phyloP scores from a whole-genome alignment of 1,140 invertebrate genomes.

The Bilobella aurantiaca region DNA sequence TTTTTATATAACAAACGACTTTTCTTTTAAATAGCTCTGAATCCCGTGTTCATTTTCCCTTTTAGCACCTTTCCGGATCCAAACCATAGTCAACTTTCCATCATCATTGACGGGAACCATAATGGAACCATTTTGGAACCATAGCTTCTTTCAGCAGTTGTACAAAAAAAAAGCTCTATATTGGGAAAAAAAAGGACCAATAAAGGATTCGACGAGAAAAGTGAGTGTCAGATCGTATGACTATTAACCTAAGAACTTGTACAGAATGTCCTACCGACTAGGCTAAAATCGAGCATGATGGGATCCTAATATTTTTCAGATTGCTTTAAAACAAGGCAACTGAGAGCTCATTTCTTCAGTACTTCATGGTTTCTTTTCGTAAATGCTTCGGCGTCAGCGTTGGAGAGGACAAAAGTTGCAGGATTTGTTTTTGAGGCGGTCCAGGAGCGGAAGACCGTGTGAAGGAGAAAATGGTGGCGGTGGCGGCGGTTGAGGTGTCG shows the following conservation, averaged over 20 bases:
- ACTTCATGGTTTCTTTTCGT: no score
- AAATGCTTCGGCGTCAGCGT: no score
- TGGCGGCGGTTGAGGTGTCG: neutral
- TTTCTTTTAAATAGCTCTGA: no score
- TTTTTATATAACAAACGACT: no score
- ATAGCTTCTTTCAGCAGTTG: neutral
- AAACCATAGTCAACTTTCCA: no score
- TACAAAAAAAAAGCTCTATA: neutral
- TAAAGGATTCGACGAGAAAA: neutral
- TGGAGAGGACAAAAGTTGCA: no score
- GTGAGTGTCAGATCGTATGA: no score
- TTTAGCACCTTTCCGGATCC: no score
- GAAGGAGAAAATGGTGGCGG: neutral
- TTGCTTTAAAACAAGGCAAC: slow-evolving; percentile 8
- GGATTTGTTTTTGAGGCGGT: no score
- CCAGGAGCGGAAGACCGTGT: no score
- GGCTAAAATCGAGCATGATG: neutral
- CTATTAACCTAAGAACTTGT: neutral
- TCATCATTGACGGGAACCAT: no score
- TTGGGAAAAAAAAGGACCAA: neutral
- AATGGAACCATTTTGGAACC: neutral
- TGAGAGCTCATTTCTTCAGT: slow-evolving; percentile 7
- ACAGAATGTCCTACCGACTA: neutral
- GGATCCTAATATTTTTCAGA: neutral
- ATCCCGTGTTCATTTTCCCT: no score